phyloP scores from a whole-genome alignment of 2,113 vertebrate species.

The Elgaria multicarinata region DNA sequence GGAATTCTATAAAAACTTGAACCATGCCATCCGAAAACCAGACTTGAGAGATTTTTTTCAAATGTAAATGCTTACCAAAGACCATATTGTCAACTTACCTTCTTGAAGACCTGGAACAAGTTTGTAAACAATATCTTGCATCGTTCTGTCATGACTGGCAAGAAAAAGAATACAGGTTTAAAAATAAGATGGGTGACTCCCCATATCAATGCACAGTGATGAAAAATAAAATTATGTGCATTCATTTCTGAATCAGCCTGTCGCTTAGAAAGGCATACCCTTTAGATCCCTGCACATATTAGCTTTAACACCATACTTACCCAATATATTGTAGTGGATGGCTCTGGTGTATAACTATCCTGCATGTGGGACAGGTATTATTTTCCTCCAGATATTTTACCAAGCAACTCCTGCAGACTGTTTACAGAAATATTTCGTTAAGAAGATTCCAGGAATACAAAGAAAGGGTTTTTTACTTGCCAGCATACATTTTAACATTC shows the following conservation, averaged over 20 bases:
- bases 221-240: not conserved
- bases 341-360: constrained; percentile 99
- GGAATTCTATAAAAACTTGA: not conserved
- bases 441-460: not conserved
- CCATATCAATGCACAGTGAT: not conserved
- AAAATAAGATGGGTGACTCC: not conserved
- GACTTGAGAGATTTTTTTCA: not conserved
- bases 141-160: constrained; percentile 97
- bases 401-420: constrained; percentile 98
- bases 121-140: constrained; percentile 99
- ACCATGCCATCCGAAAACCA: not conserved
- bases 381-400: constrained; percentile 99
- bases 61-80: not conserved
- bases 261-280: not conserved
- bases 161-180: constrained; percentile 14
- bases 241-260: not conserved
- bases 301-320: constrained; percentile 77
- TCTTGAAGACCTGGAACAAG: constrained; percentile 98
- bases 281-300: not conserved
- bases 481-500: not conserved
- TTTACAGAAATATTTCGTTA: constrained; percentile 28
- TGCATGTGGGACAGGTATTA: constrained; percentile 98
- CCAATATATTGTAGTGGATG: constrained; percentile 98
- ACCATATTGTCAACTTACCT: constrained; percentile 78
- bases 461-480: not conserved